Evolutionary conservation across 2,113 vertebrate species (phyloP).

Genomic region (Anhinga anhinga): DNA sequence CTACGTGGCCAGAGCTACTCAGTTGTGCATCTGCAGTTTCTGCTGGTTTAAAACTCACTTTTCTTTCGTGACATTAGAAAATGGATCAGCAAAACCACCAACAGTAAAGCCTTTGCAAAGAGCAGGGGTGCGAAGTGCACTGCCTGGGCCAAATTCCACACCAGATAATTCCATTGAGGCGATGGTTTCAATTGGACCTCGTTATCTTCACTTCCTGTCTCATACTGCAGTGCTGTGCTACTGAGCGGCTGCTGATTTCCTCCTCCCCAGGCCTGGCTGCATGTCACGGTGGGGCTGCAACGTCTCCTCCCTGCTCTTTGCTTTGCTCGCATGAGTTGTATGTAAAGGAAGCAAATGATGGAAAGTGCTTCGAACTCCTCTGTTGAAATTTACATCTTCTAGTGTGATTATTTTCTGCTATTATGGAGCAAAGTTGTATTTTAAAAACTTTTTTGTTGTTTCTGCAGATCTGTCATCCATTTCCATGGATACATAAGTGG

Average conservation of each 20-base stretch:
- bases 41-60: neutral
- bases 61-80: neutral
- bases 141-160: slow-evolving; percentile 56
- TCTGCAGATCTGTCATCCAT: slow-evolving; percentile 25
- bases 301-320: neutral
- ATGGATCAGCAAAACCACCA: neutral
- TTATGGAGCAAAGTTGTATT: neutral
- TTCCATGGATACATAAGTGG: slow-evolving; percentile 37
- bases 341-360: neutral
- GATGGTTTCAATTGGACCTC: neutral
- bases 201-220: slow-evolving; percentile 43
- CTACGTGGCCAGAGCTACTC: neutral
- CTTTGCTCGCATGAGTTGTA: neutral
- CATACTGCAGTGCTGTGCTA: neutral
- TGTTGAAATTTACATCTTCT: neutral
- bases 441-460: slow-evolving; percentile 30
- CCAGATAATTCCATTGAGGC: slow-evolving; percentile 54
- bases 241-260: slow-evolving; percentile 49
- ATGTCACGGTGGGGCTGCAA: neutral
- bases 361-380: slow-evolving; percentile 18
- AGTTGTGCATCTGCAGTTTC: neutral
- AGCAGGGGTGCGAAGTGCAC: neutral
- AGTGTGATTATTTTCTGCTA: neutral
- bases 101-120: neutral
- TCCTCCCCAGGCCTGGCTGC: neutral